These are phyloP conservation scores for Hypothenemus hampei DNA, from an alignment of 1,140 invertebrate species.

Conservation along the genomic window DNA sequence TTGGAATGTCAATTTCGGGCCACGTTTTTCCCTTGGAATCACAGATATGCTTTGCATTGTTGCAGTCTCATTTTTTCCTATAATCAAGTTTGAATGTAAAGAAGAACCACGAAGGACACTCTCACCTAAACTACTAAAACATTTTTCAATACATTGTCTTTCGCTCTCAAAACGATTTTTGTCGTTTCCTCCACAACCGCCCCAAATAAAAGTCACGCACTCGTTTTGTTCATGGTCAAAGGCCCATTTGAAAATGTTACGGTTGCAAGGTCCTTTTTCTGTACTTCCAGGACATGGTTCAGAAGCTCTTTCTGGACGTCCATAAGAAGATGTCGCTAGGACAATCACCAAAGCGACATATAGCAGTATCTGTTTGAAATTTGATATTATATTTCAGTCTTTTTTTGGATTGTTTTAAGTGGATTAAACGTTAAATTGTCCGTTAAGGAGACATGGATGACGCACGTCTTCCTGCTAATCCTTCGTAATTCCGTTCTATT, in stretches of 20 bases:
- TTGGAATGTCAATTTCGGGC: constrained; percentile 71
- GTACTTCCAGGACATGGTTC: constrained; percentile 42
- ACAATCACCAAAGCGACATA: neutral
- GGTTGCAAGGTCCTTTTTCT: constrained; percentile 62
- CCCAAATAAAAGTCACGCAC: constrained; percentile 70
- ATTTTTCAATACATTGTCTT: constrained; percentile 63
- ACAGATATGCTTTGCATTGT: constrained; percentile 4
- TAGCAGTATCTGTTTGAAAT: neutral
- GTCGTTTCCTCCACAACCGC: constrained; percentile 70
- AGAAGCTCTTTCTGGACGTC: constrained; percentile 9
- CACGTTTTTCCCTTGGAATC: constrained; percentile 65
- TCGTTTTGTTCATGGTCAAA: constrained; percentile 60
- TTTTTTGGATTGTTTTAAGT: neutral
- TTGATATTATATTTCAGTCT: neutral
- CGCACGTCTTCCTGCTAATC: too few relatives aligned
- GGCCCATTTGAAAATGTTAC: constrained; percentile 64
- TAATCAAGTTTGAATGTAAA: neutral
- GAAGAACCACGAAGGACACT: constrained; percentile 1
- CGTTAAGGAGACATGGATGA: neutral
- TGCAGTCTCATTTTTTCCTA: constrained; percentile 13
- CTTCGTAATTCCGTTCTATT: too few relatives aligned
- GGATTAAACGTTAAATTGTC: neutral
- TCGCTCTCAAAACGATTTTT: constrained; percentile 72
- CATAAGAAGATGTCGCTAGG: constrained; percentile 19
- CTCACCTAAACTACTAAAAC: constrained; percentile 54